Evolutionary conservation across 2,113 vertebrate species (phyloP).

Genomic region (Paramormyrops kingsleyae): DNA sequence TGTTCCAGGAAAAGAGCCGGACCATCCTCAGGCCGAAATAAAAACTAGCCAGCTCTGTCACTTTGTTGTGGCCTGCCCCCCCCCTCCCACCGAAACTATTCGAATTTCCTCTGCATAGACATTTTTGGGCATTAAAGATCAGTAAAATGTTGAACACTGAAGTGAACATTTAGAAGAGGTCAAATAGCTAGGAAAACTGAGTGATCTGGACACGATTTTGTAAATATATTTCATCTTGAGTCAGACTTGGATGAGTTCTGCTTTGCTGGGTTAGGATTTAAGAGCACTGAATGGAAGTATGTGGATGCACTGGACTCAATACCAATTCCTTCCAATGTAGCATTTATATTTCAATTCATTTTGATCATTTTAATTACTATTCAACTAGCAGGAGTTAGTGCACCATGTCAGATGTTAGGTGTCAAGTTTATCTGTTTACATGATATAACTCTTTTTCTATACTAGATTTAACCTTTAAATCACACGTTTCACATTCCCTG

Average conservation of each 20-base stretch:
- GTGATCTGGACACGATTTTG: background rate
- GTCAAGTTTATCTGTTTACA: background rate
- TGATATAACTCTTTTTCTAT: background rate
- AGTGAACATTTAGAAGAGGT: background rate
- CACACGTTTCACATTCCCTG: conserved; percentile 20
- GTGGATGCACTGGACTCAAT: background rate
- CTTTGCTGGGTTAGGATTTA: background rate
- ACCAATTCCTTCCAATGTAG: background rate
- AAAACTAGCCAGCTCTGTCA: background rate
- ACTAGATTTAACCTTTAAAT: background rate
- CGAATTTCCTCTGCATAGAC: background rate
- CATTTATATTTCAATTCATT: background rate
- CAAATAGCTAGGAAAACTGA: background rate
- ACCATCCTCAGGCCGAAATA: background rate
- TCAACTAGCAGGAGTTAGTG: background rate
- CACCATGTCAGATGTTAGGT: background rate
- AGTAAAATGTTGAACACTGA: background rate
- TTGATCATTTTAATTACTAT: background rate
- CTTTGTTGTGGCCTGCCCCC: background rate
- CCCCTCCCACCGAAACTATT: background rate
- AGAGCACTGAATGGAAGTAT: background rate
- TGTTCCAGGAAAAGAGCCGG: conserved; percentile 14
- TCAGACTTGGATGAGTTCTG: background rate
- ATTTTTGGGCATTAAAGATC: background rate
- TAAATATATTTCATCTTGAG: background rate